Evolutionary conservation across 2,113 vertebrate genomes (phyloP).

Genomic region (Aleadryas rufinucha): DNA sequence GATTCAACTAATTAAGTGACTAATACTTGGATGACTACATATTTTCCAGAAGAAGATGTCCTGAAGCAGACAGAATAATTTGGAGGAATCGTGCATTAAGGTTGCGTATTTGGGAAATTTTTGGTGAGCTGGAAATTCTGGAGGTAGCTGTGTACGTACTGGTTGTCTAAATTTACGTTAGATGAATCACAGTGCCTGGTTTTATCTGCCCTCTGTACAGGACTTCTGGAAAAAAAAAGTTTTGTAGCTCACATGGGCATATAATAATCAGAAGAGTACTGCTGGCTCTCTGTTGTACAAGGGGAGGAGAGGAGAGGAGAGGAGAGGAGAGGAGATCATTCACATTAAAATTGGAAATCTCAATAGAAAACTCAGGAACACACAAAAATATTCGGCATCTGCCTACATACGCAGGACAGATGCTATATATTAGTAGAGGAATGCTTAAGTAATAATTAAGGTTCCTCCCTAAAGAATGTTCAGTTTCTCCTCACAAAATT

Average conservation of each 20-base stretch:
- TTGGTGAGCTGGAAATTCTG: background rate
- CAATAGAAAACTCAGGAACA: background rate
- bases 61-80: background rate
- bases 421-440: background rate
- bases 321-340: background rate
- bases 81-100: background rate
- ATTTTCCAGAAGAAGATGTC: background rate
- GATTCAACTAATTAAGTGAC: background rate
- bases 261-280: background rate
- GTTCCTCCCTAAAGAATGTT: background rate
- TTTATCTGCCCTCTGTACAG: background rate
- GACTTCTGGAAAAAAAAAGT: background rate
- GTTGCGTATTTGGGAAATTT: background rate
- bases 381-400: background rate
- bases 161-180: background rate
- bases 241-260: background rate
- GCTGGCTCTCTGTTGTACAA: rapidly evolving
- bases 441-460: background rate
- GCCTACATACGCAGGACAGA: background rate
- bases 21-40: background rate
- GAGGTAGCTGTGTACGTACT: background rate
- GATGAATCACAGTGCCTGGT: background rate
- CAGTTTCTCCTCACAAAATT: background rate
- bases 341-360: background rate
- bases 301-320: background rate